Percentiles rank a stretch among this genome's conserved stretches.
These are phyloP conservation scores for Mormyrops attenuatus DNA, from an alignment of 2,797 vertebrate species.

Conservation along the genomic window DNA sequence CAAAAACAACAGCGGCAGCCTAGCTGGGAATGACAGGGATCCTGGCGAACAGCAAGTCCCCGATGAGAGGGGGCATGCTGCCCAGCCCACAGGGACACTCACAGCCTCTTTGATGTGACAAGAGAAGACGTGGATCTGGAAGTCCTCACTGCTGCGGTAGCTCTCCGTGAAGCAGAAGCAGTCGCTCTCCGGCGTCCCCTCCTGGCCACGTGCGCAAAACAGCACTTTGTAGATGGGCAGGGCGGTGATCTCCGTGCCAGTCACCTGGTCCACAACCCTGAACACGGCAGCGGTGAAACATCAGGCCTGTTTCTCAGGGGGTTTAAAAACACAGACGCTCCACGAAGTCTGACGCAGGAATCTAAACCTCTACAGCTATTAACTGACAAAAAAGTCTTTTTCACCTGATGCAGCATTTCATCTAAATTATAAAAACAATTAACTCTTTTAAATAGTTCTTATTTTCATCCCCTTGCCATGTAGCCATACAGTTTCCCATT, in stretches of 20 bases:
- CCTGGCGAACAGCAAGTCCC: background rate
- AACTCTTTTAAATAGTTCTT: background rate
- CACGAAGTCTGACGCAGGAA: background rate
- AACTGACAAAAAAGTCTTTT: background rate
- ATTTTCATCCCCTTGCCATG: background rate
- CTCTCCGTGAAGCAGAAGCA: slow-evolving; percentile 96
- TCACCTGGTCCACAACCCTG: slow-evolving; percentile 83
- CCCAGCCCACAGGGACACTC: slow-evolving; percentile 52
- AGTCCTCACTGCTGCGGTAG: slow-evolving; percentile 86
- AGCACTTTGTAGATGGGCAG: slow-evolving; percentile 96
- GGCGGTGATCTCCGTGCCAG: slow-evolving; percentile 77
- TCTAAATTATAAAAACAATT: background rate
- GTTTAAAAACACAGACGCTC: background rate
- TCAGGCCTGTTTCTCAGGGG: background rate
- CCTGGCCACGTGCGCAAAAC: slow-evolving; percentile 85
- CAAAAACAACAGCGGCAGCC: background rate
- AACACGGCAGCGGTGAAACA: background rate
- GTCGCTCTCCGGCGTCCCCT: slow-evolving; percentile 77
- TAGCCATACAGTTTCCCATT: background rate
- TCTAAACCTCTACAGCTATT: background rate
- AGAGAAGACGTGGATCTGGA: slow-evolving; percentile 94
- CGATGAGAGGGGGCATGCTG: background rate
- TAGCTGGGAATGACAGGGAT: background rate
- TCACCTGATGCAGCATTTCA: background rate
- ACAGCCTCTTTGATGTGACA: slow-evolving; percentile 98